Percentiles rank a stretch among this genome's conserved stretches.
These are phyloP conservation scores for Ornithoptera alexandrae DNA, from an alignment of 2,888 invertebrate species.

Conservation along the genomic window DNA sequence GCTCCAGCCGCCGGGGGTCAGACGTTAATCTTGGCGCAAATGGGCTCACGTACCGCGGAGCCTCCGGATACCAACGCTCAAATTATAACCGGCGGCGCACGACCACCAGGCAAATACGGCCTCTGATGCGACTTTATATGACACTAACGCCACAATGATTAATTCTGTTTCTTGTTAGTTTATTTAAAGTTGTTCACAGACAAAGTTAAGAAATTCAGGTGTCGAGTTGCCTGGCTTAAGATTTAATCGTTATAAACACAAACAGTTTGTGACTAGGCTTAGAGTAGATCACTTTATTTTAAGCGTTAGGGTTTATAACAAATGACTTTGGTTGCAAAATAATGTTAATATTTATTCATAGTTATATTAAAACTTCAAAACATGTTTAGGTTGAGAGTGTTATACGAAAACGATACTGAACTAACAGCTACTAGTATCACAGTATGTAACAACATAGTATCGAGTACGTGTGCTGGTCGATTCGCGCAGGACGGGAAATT, in stretches of 20 bases:
- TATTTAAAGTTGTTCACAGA: background rate
- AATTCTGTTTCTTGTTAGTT: background rate
- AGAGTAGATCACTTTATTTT: background rate
- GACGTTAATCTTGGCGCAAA: conserved; percentile 66
- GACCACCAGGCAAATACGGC: background rate
- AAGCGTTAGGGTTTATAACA: background rate
- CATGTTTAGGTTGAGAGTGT: background rate
- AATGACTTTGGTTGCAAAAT: background rate
- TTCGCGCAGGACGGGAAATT: conserved; percentile 59
- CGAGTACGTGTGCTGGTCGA: conserved; percentile 8
- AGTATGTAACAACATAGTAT: background rate
- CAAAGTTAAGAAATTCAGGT: background rate
- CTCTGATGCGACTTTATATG: conserved; percentile 12
- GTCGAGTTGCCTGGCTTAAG: background rate
- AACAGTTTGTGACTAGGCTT: background rate
- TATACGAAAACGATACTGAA: background rate
- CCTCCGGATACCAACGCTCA: conserved; percentile 40
- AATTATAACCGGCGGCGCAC: conserved; percentile 47
- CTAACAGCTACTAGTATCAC: background rate
- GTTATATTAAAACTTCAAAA: background rate
- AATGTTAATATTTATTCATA: background rate
- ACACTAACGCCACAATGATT: conserved; percentile 1
- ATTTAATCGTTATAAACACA: background rate
- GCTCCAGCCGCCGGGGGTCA: conserved; percentile 37
- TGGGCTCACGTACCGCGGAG: conserved; percentile 58